Evolutionary conservation across 2,113 vertebrate species (phyloP), one percentile per base, ranked within the genome.

Genomic region (Pseudopipra pipra): DNA sequence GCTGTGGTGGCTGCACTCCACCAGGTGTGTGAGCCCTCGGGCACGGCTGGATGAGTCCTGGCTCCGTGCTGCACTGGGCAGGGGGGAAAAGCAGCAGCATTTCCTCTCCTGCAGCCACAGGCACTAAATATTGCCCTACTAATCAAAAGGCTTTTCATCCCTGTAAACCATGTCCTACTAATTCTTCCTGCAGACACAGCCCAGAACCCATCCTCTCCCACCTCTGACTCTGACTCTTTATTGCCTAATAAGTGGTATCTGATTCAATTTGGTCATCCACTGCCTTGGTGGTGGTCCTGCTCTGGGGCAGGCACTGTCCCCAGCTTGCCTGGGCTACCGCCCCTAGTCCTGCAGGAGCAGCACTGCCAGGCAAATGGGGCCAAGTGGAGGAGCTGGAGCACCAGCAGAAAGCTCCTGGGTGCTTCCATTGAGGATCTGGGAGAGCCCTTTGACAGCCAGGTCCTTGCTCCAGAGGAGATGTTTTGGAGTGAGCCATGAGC

Each of bases 91-190:
- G 39, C 35, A 73, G 74, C 56, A 93, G n/a, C 41, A 19, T 56
- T n/a, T 75, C 44, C 47, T 61, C 77, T 93, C 56, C 44, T 49
- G 33, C 43, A 85, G 78, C n/a, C 63, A 27, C 2, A 2, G 47
- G 25, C 70, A 41, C 47, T 81, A 72, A 84, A 54, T 51, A n/a
- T 41, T 70, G 47, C 55, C 52, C 66, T 86, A 55, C 76, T 46
- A 82, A 81, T 87, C 59, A 92, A 77, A 87, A 68, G 54, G 25
- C 70, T 93, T 93, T 91, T 94, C 56, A 85, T 86, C 33, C 31
- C 67, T 14, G 10, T 58, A 76, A 93, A 71, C 18, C 41, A 52
- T 6, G 9, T 55, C 83, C 87, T 86, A 63, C 68, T 90, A 75
- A 82, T 68, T 73, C 75, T 70, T 85, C 59, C 78, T 44, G 19